These are phyloP conservation scores for Hephaestus fuliginosus DNA, from an alignment of 2,797 vertebrate genomes.

Conservation along the genomic window DNA sequence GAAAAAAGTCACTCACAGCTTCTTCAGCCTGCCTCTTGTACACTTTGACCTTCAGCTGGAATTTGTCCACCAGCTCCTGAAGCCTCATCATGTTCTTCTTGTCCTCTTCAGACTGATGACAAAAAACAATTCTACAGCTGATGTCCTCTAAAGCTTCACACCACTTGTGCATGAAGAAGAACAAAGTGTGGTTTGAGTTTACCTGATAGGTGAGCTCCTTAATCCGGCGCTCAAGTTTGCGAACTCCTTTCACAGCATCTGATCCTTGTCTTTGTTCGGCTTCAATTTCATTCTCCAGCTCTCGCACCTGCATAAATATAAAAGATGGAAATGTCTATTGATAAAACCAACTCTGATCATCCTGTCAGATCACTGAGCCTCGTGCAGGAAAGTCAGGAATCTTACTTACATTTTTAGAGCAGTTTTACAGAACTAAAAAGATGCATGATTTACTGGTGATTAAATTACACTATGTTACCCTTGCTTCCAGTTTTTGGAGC, in stretches of 20 bases:
- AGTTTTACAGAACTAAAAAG: not conserved
- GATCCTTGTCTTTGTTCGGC: conserved; percentile 82
- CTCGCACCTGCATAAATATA: conserved; percentile 81
- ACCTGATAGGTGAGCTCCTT: conserved; percentile 91
- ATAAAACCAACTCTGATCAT: not conserved
- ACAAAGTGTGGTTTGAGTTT: not conserved
- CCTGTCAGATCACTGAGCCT: not conserved
- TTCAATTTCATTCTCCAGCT: conserved; percentile 86
- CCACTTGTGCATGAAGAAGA: too few relatives aligned
- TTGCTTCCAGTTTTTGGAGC: conserved; percentile 87
- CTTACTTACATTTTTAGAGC: too few relatives aligned
- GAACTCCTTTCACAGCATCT: conserved; percentile 85
- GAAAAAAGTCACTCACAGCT: conserved; percentile 77
- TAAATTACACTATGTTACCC: conserved; percentile 68
- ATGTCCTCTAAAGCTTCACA: not conserved
- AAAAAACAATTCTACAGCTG: not conserved
- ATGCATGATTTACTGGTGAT: not conserved
- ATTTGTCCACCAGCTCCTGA: conserved; percentile 87
- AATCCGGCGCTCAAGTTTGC: conserved; percentile 87
- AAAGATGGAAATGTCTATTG: too few relatives aligned
- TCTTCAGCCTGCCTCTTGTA: conserved; percentile 89
- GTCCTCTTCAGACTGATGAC: conserved; percentile 85
- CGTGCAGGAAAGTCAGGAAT: not conserved
- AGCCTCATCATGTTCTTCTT: conserved; percentile 83
- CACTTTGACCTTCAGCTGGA: conserved; percentile 88